phyloP scores from a whole-genome alignment of 2,888 invertebrate genomes.

The Polydrusus cervinus region DNA sequence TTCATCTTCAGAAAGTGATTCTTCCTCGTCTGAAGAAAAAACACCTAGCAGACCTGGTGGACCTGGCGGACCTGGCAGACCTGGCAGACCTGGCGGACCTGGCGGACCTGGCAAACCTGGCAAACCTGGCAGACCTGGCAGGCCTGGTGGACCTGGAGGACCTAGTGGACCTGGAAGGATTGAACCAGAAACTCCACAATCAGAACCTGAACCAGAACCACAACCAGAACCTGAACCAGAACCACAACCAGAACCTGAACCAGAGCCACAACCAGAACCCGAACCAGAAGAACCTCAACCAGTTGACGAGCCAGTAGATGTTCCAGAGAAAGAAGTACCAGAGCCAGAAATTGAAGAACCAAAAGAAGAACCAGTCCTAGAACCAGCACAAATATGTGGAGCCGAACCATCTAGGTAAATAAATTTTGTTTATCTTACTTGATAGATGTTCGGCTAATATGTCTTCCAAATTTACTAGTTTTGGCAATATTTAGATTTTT shows the following conservation, averaged over 20 bases:
- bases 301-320: neutral
- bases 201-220: too few relatives aligned
- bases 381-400: neutral
- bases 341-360: neutral
- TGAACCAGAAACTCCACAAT: too few relatives aligned
- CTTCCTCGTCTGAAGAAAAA: neutral
- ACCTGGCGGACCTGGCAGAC: neutral
- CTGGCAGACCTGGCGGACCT: neutral
- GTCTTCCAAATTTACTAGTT: too few relatives aligned
- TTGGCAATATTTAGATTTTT: too few relatives aligned
- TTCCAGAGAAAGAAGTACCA: too few relatives aligned
- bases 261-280: neutral
- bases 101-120: neutral
- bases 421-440: neutral
- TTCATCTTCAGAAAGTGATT: neutral
- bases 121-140: too few relatives aligned
- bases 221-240: neutral
- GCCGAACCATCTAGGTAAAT: neutral
- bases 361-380: neutral
- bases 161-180: neutral
- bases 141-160: neutral
- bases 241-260: conserved; percentile 2
- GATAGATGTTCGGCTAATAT: neutral
- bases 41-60: neutral
- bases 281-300: neutral